Evolutionary conservation across 1,140 invertebrate genomes (phyloP).

Genomic region (Drosophila bocqueti): DNA sequence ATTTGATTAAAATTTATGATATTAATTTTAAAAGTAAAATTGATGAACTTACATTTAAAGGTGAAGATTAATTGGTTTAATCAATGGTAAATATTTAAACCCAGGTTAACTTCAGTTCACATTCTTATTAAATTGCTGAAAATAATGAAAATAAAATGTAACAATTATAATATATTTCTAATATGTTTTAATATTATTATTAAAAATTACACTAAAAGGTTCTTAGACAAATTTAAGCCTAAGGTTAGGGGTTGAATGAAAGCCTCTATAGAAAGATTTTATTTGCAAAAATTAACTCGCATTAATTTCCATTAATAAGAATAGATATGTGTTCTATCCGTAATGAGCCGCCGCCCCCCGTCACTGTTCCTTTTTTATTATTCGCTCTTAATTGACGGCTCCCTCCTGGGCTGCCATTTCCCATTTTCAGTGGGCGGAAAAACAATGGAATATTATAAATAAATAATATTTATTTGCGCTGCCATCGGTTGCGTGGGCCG

Average conservation of each 20-base stretch:
- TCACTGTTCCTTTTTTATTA: constrained; percentile 10
- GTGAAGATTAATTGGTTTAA: too few species aligned
- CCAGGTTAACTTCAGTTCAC: too few species aligned
- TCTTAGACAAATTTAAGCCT: not conserved
- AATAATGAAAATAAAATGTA: too few species aligned
- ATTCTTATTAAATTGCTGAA: too few species aligned
- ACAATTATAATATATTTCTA: not conserved
- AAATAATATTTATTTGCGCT: constrained; percentile 68
- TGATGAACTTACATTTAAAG: too few species aligned
- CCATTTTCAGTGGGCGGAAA: constrained; percentile 11
- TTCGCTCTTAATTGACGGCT: constrained; percentile 33
- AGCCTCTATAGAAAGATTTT: not conserved
- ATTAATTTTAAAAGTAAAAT: too few species aligned
- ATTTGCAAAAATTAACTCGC: not conserved
- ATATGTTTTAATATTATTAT: too few species aligned
- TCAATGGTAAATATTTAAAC: too few species aligned
- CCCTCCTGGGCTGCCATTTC: not conserved
- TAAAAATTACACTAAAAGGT: too few species aligned
- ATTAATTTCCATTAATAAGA: not conserved
- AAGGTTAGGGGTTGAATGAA: not conserved
- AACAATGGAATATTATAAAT: constrained; percentile 47
- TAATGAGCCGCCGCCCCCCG: constrained; percentile 1
- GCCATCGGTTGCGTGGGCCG: constrained; percentile 57
- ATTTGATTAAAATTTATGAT: too few species aligned
- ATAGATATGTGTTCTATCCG: constrained; percentile 26